Percentiles rank a stretch among this genome's conserved stretches.
Evolutionary conservation across 2,888 invertebrate genomes (phyloP).

Genomic region (Amiota communis): DNA sequence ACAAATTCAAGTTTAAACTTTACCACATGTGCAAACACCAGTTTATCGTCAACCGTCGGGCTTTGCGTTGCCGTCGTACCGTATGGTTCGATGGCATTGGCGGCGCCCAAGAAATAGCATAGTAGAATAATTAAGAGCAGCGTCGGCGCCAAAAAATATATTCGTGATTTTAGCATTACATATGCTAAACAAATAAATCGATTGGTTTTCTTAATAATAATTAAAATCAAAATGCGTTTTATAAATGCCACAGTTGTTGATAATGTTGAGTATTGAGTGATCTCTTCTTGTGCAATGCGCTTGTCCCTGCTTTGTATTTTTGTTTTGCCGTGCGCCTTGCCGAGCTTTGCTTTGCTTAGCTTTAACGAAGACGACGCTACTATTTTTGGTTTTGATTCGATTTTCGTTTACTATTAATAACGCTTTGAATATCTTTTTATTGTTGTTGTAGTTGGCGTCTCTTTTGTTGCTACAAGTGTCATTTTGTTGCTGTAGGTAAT

Average conservation of each 20-base stretch:
- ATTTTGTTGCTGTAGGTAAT: not conserved
- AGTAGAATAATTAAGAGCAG: conserved; percentile 32
- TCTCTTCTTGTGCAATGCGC: no score
- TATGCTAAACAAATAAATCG: conserved; percentile 24
- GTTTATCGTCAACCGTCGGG: conserved; percentile 54
- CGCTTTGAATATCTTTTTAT: conserved; percentile 22
- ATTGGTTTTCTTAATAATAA: not conserved
- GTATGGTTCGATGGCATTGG: conserved; percentile 34
- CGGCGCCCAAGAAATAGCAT: conserved; percentile 30
- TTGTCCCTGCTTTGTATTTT: no score
- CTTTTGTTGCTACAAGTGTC: conserved; percentile 15
- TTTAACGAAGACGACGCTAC: conserved; percentile 3
- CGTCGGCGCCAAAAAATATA: conserved; percentile 9
- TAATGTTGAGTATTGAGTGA: not conserved
- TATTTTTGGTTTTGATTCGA: conserved; percentile 34
- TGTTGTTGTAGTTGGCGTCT: conserved; percentile 30
- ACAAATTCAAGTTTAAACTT: conserved; percentile 45
- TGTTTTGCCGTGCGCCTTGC: no score
- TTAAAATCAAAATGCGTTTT: not conserved
- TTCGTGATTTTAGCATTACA: conserved; percentile 24
- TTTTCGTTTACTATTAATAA: conserved; percentile 31
- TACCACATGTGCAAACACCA: conserved; percentile 72
- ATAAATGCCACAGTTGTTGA: not conserved
- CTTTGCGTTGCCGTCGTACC: conserved; percentile 22
- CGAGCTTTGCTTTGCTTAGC: not conserved